Percentiles rank a stretch among this genome's conserved stretches.
These are phyloP conservation scores for Colius striatus DNA, from an alignment of 2,113 vertebrate species.

Conservation along the genomic window DNA sequence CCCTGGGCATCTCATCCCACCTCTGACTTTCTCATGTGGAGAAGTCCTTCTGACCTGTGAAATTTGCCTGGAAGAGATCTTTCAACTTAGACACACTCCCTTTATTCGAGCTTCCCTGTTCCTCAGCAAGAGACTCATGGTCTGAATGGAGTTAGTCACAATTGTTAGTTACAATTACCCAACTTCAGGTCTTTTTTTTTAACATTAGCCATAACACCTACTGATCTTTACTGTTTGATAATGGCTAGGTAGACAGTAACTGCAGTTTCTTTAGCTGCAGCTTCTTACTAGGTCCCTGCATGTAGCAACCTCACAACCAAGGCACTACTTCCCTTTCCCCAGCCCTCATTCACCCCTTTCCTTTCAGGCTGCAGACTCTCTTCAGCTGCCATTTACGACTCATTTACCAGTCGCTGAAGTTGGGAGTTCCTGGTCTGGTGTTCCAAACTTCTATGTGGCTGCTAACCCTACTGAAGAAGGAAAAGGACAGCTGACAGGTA, in stretches of 20 bases:
- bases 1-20: not conserved
- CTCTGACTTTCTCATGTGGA: not conserved
- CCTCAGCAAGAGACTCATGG: not conserved
- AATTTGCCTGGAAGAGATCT: not conserved
- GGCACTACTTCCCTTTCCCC: not conserved
- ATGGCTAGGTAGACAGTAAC: not conserved
- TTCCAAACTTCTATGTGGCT: not conserved
- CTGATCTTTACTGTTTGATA: not conserved
- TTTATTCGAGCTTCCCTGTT: not conserved
- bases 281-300: not conserved
- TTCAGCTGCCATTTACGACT: not conserved
- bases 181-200: not conserved
- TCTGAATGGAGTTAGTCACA: not conserved
- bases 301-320: not conserved
- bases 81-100: not conserved
- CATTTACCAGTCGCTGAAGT: not conserved
- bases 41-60: not conserved
- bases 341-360: not conserved
- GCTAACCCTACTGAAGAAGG: not conserved
- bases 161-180: not conserved
- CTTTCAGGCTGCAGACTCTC: not conserved
- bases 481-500: not conserved
- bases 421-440: not conserved
- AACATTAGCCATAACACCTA: not conserved
- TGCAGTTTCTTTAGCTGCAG: not conserved